phyloP scores from a whole-genome alignment of 2,797 vertebrate genomes.

The Aphelocoma californica region DNA sequence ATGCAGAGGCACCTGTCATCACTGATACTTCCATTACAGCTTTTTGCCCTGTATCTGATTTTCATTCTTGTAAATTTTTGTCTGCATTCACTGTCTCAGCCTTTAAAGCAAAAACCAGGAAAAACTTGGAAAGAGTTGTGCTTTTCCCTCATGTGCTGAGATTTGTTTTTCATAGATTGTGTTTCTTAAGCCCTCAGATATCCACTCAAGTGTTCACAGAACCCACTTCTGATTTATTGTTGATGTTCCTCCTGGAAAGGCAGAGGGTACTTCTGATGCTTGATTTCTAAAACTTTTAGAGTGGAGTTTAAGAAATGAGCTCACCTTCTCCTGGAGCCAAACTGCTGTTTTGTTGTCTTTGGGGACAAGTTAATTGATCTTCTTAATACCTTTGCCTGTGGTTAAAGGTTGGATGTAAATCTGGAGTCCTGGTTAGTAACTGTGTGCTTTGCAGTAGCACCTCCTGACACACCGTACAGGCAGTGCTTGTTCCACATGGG shows the following conservation, averaged over 20 bases:
- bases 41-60: background rate
- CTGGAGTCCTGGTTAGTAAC: background rate
- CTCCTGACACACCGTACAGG: background rate
- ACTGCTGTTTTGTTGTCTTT: background rate
- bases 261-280: background rate
- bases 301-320: background rate
- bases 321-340: background rate
- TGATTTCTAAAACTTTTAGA: background rate
- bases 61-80: background rate
- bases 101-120: background rate
- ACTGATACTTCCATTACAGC: background rate
- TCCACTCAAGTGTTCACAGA: background rate
- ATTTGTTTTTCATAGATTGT: background rate
- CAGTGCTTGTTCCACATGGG: background rate
- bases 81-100: background rate
- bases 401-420: background rate
- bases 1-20: background rate
- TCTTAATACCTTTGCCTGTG: background rate
- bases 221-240: background rate
- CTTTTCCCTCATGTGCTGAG: background rate
- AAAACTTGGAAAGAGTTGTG: background rate
- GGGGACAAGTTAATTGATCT: background rate
- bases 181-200: background rate
- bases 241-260: background rate
- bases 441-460: background rate